A percentile compares a stretch with the other conserved stretches of the same genome.
Conservation (phyloP, 2,113 vertebrate genomes). For the Natator depressus region DNA sequence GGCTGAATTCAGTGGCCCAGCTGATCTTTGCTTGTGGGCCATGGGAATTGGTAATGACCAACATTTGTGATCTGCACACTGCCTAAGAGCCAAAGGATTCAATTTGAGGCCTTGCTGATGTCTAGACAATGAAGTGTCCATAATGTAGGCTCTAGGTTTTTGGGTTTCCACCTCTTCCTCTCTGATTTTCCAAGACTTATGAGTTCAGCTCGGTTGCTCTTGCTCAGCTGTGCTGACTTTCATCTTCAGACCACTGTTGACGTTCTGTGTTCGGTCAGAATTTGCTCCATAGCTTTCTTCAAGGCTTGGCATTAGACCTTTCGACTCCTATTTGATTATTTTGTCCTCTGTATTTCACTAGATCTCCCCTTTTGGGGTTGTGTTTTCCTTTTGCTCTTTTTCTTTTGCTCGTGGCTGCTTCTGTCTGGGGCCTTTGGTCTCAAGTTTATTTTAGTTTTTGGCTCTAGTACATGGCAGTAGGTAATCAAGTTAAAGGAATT, state of each 20-base stretch:
- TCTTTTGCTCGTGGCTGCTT: not conserved
- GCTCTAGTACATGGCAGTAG: not conserved
- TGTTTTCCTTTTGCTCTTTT: not conserved
- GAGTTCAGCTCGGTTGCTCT: not conserved
- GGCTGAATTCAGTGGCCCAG: not conserved
- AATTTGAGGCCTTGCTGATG: not conserved
- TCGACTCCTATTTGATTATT: not conserved
- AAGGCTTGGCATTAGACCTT: not conserved
- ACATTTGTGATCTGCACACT: not conserved
- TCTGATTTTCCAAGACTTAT: not conserved
- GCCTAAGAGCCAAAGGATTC: not conserved
- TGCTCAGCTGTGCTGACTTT: not conserved
- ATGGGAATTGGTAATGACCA: not conserved
- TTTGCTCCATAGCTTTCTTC: not conserved
- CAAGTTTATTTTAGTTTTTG: not conserved
- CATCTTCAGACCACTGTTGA: not conserved
- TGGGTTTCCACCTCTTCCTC: not conserved
- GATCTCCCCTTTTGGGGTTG: not conserved
- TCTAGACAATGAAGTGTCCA: not conserved
- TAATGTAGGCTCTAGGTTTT: not conserved
- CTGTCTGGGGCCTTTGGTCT: not conserved
- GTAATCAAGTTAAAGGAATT: not conserved
- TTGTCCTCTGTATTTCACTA: not conserved
- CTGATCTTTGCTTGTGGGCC: not conserved
- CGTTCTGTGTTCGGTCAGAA: not conserved